Evolutionary conservation across 2,797 vertebrate genomes (phyloP).

Genomic region (Otus scops): DNA sequence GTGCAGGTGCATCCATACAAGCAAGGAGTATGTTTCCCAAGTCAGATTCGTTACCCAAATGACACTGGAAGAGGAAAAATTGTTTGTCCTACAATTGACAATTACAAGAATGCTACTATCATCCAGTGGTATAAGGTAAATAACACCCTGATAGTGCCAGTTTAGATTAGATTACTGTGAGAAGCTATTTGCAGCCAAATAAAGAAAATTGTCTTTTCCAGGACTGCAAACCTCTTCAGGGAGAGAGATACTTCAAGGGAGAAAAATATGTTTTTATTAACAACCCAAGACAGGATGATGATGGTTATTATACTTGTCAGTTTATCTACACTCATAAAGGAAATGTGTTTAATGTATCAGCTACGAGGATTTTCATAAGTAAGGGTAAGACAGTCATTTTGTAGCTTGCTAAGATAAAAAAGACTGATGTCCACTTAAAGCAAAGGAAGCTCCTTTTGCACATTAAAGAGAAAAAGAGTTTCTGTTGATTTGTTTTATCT

Average conservation of each 20-base stretch:
- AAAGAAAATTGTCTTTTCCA: slow-evolving; percentile 8
- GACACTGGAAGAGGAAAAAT: slow-evolving; percentile 43
- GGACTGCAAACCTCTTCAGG: slow-evolving; percentile 57
- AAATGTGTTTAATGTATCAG: slow-evolving; percentile 66
- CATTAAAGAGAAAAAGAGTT: neutral
- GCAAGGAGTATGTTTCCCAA: slow-evolving; percentile 41
- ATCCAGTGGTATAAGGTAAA: slow-evolving; percentile 68
- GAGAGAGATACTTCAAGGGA: neutral
- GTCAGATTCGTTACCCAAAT: slow-evolving; percentile 12
- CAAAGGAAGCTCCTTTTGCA: neutral
- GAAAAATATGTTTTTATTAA: neutral
- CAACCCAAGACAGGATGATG: neutral
- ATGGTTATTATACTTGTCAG: slow-evolving; percentile 75
- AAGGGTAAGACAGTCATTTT: slow-evolving; percentile 46
- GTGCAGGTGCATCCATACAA: slow-evolving; percentile 25
- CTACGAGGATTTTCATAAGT: slow-evolving; percentile 56
- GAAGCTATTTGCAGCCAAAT: neutral
- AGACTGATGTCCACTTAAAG: neutral
- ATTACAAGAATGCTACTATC: slow-evolving; percentile 45
- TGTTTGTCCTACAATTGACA: slow-evolving; percentile 52
- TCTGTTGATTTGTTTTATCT: neutral
- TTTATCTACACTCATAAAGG: slow-evolving; percentile 72
- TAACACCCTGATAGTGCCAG: neutral
- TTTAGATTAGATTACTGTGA: neutral
- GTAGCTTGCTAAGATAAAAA: neutral